Conservation (phyloP, 2,797 vertebrate species). For the Masticophis lateralis region DNA sequence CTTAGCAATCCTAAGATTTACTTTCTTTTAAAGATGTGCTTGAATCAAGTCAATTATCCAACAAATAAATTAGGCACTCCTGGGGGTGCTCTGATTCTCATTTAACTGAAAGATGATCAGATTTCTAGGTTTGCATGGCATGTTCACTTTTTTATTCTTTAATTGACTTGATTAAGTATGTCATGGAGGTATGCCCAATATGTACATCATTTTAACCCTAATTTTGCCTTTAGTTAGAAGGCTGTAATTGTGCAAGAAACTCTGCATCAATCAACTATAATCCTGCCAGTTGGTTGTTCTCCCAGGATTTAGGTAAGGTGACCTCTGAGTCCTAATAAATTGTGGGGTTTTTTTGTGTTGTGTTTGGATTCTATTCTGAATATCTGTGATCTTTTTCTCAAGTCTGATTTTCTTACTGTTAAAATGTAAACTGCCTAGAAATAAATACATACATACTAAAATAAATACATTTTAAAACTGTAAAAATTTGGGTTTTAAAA, state of each 20-base stretch:
- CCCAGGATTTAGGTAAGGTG: neutral
- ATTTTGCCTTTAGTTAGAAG: neutral
- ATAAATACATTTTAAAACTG: neutral
- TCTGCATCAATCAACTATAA: slow-evolving; percentile 45
- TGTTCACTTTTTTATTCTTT: neutral
- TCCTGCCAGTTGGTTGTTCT: neutral
- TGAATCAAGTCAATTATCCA: neutral
- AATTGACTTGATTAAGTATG: neutral
- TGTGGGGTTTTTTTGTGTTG: neutral
- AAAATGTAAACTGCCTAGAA: neutral
- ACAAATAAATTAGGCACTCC: neutral
- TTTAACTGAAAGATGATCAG: neutral
- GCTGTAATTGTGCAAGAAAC: neutral
- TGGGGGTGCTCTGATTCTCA: neutral
- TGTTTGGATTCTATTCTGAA: neutral
- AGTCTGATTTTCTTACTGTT: neutral
- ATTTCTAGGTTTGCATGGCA: neutral
- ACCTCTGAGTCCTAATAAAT: neutral
- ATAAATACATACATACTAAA: neutral
- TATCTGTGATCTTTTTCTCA: neutral
- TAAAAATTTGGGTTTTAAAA: neutral
- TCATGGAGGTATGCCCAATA: neutral
- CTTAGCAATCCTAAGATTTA: neutral
- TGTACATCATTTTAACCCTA: neutral
- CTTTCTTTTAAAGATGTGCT: neutral